phyloP scores from a whole-genome alignment of 2,888 invertebrate genomes.

The Harmothoe impar region DNA sequence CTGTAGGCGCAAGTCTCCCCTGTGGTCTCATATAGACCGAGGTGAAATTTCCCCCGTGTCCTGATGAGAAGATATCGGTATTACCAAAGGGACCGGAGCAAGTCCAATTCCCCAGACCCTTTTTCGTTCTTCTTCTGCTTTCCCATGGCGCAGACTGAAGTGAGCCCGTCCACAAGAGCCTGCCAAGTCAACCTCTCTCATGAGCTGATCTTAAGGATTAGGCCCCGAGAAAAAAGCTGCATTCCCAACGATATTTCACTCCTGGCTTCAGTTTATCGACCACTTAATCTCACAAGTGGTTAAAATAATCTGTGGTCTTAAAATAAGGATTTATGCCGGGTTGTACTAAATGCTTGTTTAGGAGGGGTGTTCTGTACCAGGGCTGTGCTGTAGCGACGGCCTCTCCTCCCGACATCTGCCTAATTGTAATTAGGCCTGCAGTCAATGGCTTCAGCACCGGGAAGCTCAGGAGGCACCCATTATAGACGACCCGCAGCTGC shows the following conservation, averaged over 20 bases:
- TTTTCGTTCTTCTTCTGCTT: not conserved
- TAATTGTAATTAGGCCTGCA: too few species aligned
- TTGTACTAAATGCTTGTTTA: too few species aligned
- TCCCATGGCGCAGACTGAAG: not conserved
- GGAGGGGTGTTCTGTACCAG: too few species aligned
- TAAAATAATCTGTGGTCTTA: not conserved
- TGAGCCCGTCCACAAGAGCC: not conserved
- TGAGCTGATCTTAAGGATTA: not conserved
- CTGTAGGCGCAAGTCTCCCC: not conserved
- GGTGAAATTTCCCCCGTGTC: not conserved
- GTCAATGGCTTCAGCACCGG: too few species aligned
- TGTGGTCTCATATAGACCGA: not conserved
- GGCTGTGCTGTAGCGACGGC: too few species aligned
- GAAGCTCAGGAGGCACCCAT: too few species aligned
- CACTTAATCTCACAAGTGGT: constrained; percentile 5
- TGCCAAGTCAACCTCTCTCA: not conserved
- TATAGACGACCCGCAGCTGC: too few species aligned
- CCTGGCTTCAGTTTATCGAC: constrained; percentile 23
- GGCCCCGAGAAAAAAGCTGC: not conserved
- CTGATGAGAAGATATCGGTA: not conserved
- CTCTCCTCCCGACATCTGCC: too few species aligned
- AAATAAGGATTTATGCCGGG: too few species aligned
- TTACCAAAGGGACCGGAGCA: not conserved
- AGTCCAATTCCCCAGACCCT: not conserved
- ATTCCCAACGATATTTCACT: not conserved